Conservation (phyloP, 2,888 invertebrate species). For the Notodonta ziczac region DNA sequence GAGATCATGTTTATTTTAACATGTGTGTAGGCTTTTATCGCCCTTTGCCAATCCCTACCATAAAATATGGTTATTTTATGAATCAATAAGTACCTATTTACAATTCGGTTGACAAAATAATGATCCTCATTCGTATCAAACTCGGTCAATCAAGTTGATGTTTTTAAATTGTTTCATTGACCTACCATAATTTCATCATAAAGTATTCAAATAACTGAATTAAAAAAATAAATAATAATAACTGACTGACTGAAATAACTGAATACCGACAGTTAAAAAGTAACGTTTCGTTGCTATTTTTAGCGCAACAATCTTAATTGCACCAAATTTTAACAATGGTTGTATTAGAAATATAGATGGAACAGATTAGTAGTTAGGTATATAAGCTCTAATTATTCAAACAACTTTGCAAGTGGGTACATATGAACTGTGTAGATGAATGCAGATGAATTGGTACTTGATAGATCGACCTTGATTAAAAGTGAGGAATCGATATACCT, state of each 20-base stretch:
- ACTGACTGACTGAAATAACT: no score
- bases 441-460: background rate
- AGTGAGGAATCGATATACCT: background rate
- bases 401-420: background rate
- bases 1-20: no score
- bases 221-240: no score
- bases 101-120: no score
- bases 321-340: background rate
- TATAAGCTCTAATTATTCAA: background rate
- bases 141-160: no score
- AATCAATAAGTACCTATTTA: no score
- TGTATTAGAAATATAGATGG: background rate
- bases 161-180: no score
- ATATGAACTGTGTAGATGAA: background rate
- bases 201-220: background rate
- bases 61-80: no score
- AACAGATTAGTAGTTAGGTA: background rate
- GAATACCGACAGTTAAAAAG: background rate
- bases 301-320: background rate
- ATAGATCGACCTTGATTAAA: background rate
- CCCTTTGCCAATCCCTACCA: no score
- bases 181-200: no score
- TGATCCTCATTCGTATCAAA: no score
- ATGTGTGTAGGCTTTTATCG: no score
- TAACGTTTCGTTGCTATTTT: background rate